Conservation (phyloP, 2,113 vertebrate genomes). For the Pelodiscus sinensis region DNA sequence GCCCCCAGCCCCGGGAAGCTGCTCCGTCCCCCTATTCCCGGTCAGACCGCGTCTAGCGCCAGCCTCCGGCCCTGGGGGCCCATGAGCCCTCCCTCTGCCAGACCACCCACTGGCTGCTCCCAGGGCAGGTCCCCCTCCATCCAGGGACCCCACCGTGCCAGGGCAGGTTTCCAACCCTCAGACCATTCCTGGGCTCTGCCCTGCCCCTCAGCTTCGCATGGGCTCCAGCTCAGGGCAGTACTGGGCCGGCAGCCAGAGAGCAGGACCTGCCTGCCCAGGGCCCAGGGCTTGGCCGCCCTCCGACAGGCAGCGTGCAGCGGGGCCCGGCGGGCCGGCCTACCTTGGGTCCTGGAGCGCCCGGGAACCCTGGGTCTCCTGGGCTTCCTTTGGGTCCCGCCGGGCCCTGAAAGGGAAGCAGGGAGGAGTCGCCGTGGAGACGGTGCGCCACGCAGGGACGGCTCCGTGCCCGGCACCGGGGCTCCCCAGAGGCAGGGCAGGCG, state of each 20-base stretch:
- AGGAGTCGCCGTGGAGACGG: background rate
- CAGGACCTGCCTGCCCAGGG: background rate
- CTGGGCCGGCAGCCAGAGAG: background rate
- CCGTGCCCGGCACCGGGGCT: background rate
- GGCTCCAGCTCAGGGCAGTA: too few relatives aligned
- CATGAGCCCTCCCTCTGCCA: too few relatives aligned
- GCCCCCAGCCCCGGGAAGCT: too few relatives aligned
- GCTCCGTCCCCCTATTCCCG: too few relatives aligned
- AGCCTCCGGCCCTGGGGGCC: too few relatives aligned
- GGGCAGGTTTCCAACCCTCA: too few relatives aligned
- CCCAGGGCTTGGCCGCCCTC: background rate
- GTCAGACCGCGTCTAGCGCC: too few relatives aligned
- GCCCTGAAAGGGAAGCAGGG: conserved; percentile 60
- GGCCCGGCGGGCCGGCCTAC: conserved; percentile 16
- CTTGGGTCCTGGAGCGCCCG: conserved; percentile 68
- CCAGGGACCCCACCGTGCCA: too few relatives aligned
- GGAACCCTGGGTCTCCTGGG: conserved; percentile 44
- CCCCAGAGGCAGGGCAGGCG: background rate
- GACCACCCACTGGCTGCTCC: too few relatives aligned
- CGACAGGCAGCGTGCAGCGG: fast-evolving
- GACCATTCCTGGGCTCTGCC: too few relatives aligned
- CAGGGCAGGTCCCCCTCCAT: too few relatives aligned
- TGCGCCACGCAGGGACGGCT: background rate
- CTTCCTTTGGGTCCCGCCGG: conserved; percentile 73
- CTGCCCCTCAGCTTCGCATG: too few relatives aligned